These are phyloP conservation scores for Drosophila paulistorum DNA, from an alignment of 1,140 invertebrate species.

Conservation along the genomic window DNA sequence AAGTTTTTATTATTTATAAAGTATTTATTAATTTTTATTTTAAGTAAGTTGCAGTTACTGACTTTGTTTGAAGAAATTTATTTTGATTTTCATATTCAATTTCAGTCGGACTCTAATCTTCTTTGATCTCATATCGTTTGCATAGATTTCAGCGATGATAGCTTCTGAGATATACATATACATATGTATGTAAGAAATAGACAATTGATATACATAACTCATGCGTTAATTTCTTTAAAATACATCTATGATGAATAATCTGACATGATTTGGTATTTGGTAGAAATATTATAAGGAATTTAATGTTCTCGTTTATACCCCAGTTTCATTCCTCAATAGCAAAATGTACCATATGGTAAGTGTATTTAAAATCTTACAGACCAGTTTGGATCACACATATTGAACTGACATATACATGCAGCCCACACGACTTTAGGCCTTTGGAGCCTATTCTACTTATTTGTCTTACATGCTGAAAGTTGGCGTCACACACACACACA, in stretches of 20 bases:
- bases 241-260: background rate
- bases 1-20: no score
- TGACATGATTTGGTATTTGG: background rate
- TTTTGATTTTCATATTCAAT: no score
- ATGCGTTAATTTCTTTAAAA: background rate
- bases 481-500: slow-evolving; percentile 33
- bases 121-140: background rate
- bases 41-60: no score
- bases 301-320: background rate
- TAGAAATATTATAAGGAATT: background rate
- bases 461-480: slow-evolving; percentile 59
- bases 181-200: background rate
- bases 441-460: slow-evolving; percentile 44
- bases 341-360: slow-evolving; percentile 3
- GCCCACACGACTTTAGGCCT: slow-evolving; percentile 25
- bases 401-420: background rate
- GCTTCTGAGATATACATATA: background rate
- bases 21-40: no score
- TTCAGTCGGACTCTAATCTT: background rate
- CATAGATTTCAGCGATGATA: no score
- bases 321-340: background rate
- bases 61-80: no score
- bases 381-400: slow-evolving; percentile 10
- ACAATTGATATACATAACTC: background rate
- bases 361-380: slow-evolving; percentile 16